Percentiles rank a stretch among this genome's conserved stretches.
phyloP scores from a whole-genome alignment of 2,113 vertebrate species.

The Lepisosteus osseus region DNA sequence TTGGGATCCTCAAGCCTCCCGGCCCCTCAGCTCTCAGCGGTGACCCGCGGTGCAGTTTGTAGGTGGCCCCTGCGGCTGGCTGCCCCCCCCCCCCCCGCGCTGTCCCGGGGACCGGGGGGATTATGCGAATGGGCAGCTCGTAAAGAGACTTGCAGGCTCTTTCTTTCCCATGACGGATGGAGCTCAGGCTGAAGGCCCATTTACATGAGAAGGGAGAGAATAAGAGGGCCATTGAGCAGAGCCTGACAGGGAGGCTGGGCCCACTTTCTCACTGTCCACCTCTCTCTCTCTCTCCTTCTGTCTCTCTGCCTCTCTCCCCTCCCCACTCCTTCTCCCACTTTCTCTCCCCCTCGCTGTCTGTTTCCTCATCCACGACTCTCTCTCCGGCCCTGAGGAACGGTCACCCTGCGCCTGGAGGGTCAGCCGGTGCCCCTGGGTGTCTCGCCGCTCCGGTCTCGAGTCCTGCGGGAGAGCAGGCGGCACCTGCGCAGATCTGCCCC shows the following conservation, averaged over 20 bases:
- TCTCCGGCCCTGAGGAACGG: background rate
- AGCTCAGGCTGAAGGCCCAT: slow-evolving; percentile 66
- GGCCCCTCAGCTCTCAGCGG: too few relatives aligned
- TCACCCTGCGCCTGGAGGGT: background rate
- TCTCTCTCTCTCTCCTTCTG: slow-evolving; percentile 37
- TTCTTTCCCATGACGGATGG: slow-evolving; percentile 77
- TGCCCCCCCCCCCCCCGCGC: slow-evolving; percentile 31
- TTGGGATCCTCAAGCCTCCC: too few relatives aligned
- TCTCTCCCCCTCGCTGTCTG: slow-evolving; percentile 31
- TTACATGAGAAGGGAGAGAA: slow-evolving; percentile 75
- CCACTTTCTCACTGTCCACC: slow-evolving; percentile 50
- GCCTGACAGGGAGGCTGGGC: slow-evolving; percentile 65
- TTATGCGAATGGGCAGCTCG: slow-evolving; percentile 71
- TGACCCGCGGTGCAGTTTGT: too few relatives aligned
- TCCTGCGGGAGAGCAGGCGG: background rate
- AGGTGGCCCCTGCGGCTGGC: background rate
- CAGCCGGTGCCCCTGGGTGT: background rate
- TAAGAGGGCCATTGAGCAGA: slow-evolving; percentile 65
- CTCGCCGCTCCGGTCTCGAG: background rate
- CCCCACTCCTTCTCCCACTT: slow-evolving; percentile 36
- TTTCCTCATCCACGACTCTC: slow-evolving; percentile 2
- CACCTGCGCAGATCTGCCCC: slow-evolving; percentile 24
- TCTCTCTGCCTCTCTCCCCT: slow-evolving; percentile 31
- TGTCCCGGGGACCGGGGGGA: slow-evolving; percentile 38
- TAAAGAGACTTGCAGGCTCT: slow-evolving; percentile 73